Evolutionary conservation across 2,113 vertebrate species (phyloP).

Genomic region (Azemiops feae): DNA sequence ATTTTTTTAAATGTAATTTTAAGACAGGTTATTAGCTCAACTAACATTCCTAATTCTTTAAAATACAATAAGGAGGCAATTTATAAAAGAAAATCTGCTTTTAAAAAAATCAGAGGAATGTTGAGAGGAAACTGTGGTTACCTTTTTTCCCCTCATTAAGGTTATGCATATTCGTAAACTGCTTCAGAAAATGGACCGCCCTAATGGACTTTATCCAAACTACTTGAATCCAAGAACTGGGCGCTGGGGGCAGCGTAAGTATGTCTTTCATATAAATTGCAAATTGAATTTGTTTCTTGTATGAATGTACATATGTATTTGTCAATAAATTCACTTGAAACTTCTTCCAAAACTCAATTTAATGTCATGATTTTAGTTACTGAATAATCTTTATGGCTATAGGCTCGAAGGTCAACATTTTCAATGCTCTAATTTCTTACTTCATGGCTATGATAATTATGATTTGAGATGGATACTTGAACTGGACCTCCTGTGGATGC

Average conservation of each 20-base stretch:
- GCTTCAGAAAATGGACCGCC: conserved; percentile 97
- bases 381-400: background rate
- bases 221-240: conserved; percentile 97
- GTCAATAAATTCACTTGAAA: background rate
- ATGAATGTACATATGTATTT: background rate
- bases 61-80: background rate
- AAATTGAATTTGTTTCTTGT: background rate
- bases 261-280: conserved; percentile 45
- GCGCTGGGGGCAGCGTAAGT: conserved; percentile 99
- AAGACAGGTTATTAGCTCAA: background rate
- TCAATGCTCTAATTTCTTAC: background rate
- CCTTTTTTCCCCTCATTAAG: conserved; percentile 71
- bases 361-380: background rate
- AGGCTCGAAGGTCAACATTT: background rate
- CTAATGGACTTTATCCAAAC: conserved; percentile 98
- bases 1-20: background rate
- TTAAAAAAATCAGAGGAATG: background rate
- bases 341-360: background rate
- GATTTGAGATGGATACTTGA: background rate
- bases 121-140: conserved; percentile 28
- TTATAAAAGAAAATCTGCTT: background rate
- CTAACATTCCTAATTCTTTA: background rate
- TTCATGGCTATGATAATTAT: background rate
- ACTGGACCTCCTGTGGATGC: background rate
- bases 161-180: conserved; percentile 98